A percentile compares a stretch with the other conserved stretches of the same genome.
Conservation (phyloP, 2,888 invertebrate species). For the Mythimna loreyi region DNA sequence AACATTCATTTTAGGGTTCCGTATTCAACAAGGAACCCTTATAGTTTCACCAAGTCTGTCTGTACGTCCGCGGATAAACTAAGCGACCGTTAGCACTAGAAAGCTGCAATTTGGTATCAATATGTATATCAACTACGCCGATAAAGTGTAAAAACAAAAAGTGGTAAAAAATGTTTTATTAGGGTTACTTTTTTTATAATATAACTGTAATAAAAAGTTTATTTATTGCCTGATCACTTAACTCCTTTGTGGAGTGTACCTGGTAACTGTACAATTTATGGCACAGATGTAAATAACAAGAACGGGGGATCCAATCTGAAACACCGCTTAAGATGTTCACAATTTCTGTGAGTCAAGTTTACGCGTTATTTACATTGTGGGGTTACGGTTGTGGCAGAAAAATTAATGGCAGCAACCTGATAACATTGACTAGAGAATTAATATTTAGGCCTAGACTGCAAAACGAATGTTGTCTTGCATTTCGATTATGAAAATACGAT, state of each 20-base stretch:
- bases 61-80: too few species aligned
- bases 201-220: not conserved
- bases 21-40: too few species aligned
- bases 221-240: not conserved
- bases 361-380: slow-evolving; percentile 67
- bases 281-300: slow-evolving; percentile 50
- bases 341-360: slow-evolving; percentile 69
- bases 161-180: too few species aligned
- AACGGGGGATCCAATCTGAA: slow-evolving; percentile 48
- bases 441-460: not conserved
- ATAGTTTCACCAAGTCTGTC: too few species aligned
- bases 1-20: too few species aligned
- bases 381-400: slow-evolving; percentile 47
- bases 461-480: not conserved
- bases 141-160: too few species aligned
- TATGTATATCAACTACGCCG: too few species aligned
- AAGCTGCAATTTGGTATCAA: too few species aligned
- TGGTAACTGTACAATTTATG: slow-evolving; percentile 50
- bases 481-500: not conserved
- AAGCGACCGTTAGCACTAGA: too few species aligned
- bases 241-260: slow-evolving; percentile 5
- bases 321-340: slow-evolving; percentile 60
- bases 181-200: too few species aligned
- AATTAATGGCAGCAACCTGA: not conserved
- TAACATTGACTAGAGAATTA: not conserved